Evolutionary conservation across 2,797 vertebrate genomes (phyloP).

Genomic region (Takifugu ocellatus): DNA sequence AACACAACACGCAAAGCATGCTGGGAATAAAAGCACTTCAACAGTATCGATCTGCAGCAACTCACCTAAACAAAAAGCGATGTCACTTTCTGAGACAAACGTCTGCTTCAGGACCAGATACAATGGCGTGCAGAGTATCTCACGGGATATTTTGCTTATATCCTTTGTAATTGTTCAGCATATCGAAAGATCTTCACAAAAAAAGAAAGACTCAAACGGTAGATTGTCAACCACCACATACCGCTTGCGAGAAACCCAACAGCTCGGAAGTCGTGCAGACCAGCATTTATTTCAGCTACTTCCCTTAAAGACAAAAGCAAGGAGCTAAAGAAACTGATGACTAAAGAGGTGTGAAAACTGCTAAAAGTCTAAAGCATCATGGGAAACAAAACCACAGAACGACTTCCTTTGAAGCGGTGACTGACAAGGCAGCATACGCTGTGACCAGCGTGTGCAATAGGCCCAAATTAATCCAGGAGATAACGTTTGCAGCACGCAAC

Average conservation of each 20-base stretch:
- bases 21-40: slow-evolving; percentile 7
- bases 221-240: slow-evolving; percentile 15
- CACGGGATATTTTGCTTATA: slow-evolving; percentile 4
- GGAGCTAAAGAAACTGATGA: slow-evolving; percentile 48
- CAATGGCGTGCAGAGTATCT: neutral
- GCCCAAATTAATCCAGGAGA: slow-evolving; percentile 3
- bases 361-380: slow-evolving; percentile 50
- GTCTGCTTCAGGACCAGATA: neutral
- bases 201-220: slow-evolving; percentile 13
- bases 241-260: slow-evolving; percentile 15
- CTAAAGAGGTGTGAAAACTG: slow-evolving; percentile 70
- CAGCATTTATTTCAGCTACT: slow-evolving; percentile 53
- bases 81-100: too few species aligned
- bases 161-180: slow-evolving; percentile 7
- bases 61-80: neutral
- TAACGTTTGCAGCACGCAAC: slow-evolving; percentile 1
- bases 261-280: slow-evolving; percentile 27
- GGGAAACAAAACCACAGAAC: slow-evolving; percentile 51
- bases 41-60: slow-evolving; percentile 5
- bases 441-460: neutral
- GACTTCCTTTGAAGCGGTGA: slow-evolving; percentile 41
- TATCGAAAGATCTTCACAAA: slow-evolving; percentile 18
- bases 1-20: slow-evolving; percentile 9
- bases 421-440: slow-evolving; percentile 13
- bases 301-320: slow-evolving; percentile 54